A percentile compares a stretch with the other conserved stretches of the same genome.
phyloP scores from a whole-genome alignment of 2,888 invertebrate species.

The Epsilonema sp. region DNA sequence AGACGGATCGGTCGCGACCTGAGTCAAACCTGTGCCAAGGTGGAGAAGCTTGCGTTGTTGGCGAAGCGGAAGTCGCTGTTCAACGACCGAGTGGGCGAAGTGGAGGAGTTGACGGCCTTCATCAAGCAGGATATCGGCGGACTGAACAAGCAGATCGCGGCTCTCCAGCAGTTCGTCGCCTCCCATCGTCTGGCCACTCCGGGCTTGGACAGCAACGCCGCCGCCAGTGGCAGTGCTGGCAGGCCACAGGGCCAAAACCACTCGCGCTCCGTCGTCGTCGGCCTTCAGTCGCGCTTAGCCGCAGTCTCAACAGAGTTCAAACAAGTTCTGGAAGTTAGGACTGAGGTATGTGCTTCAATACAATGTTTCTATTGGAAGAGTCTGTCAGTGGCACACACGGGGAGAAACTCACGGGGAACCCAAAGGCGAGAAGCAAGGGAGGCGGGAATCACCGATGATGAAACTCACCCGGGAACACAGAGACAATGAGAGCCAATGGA shows the following conservation, averaged over 20 bases:
- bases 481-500: too few species aligned
- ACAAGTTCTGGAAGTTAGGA: constrained; percentile 84
- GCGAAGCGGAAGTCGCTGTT: constrained; percentile 93
- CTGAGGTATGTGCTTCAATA: constrained; percentile 51
- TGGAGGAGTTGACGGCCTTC: constrained; percentile 87
- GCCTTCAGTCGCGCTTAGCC: constrained; percentile 62
- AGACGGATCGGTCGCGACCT: constrained; percentile 84
- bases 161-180: constrained; percentile 38
- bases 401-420: too few species aligned
- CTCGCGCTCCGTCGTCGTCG: constrained; percentile 62
- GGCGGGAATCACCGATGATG: too few species aligned
- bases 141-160: constrained; percentile 88
- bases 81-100: constrained; percentile 83
- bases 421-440: too few species aligned
- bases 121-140: constrained; percentile 87
- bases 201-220: too few species aligned
- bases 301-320: constrained; percentile 94
- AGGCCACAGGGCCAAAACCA: neutral
- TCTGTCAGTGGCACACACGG: too few species aligned
- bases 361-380: too few species aligned
- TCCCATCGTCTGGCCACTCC: too few species aligned
- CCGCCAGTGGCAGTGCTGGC: too few species aligned
- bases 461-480: too few species aligned
- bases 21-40: constrained; percentile 78
- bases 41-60: constrained; percentile 76